phyloP scores from a whole-genome alignment of 2,113 vertebrate species.

The Corythaixoides concolor region DNA sequence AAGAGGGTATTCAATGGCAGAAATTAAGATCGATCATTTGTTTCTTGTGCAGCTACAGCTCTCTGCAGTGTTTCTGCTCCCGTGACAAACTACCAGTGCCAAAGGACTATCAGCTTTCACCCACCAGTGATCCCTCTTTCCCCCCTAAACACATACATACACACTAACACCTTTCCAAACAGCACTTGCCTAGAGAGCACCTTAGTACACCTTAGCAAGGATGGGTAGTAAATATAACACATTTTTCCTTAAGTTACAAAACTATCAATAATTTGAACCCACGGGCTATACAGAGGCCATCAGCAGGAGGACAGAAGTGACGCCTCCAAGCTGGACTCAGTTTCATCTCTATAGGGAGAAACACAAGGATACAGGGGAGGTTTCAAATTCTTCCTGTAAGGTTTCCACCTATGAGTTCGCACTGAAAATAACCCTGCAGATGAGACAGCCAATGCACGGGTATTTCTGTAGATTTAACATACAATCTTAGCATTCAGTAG shows the following conservation, averaged over 20 bases:
- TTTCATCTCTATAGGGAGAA: neutral
- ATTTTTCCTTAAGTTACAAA: neutral
- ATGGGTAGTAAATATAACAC: rapidly evolving
- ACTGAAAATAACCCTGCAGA: neutral
- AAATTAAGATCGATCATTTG: neutral
- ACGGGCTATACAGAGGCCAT: neutral
- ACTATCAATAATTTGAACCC: neutral
- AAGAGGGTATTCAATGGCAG: neutral
- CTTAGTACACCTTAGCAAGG: too few species aligned
- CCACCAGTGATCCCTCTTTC: neutral
- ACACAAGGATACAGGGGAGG: neutral
- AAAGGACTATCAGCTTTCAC: neutral
- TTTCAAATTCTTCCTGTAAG: neutral
- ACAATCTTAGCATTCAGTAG: neutral
- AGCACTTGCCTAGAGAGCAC: too few species aligned
- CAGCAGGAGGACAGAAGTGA: neutral
- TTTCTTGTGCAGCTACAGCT: neutral
- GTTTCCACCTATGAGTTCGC: neutral
- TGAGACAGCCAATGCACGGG: neutral
- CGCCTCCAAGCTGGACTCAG: neutral
- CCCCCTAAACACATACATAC: neutral
- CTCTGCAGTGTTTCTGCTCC: neutral
- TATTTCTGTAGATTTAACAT: neutral
- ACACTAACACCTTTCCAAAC: neutral
- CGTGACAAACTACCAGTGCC: neutral